Evolutionary conservation across 2,888 invertebrate species (phyloP).

Genomic region (Ramazzottius varieornatus): DNA sequence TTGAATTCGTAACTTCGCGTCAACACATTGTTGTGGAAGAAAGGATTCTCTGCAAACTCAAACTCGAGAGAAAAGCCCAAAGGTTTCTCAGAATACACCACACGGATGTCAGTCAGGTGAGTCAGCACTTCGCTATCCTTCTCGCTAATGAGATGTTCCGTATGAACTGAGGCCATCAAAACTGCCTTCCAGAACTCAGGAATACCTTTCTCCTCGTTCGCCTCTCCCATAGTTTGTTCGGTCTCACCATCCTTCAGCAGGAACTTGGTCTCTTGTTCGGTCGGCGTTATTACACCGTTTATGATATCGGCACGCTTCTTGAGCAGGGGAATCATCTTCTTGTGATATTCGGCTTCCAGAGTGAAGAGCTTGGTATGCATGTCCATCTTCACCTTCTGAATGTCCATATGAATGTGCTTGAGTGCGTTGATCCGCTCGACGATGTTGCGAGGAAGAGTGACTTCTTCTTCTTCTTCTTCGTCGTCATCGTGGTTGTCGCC

Average conservation of each 20-base stretch:
- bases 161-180: not conserved
- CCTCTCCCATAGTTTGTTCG: not conserved
- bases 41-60: slow-evolving; percentile 68
- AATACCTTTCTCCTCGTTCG: not conserved
- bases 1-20: slow-evolving; percentile 52
- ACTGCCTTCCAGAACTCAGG: not conserved
- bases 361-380: not conserved
- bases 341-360: not conserved
- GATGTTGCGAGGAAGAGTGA: not conserved
- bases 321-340: not conserved
- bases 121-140: not conserved
- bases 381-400: not conserved
- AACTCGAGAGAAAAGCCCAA: slow-evolving; percentile 56
- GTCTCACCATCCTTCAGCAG: not conserved
- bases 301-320: not conserved
- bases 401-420: not conserved
- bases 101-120: not conserved
- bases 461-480: too few relatives aligned
- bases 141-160: not conserved
- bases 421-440: not conserved
- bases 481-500: too few relatives aligned
- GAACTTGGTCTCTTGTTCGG: not conserved
- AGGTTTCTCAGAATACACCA: not conserved
- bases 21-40: slow-evolving; percentile 53
- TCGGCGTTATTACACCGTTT: not conserved